phyloP scores from a whole-genome alignment of 37 sponge, comb jelly and placozoan species.

The Mnemiopsis leidyi region DNA sequence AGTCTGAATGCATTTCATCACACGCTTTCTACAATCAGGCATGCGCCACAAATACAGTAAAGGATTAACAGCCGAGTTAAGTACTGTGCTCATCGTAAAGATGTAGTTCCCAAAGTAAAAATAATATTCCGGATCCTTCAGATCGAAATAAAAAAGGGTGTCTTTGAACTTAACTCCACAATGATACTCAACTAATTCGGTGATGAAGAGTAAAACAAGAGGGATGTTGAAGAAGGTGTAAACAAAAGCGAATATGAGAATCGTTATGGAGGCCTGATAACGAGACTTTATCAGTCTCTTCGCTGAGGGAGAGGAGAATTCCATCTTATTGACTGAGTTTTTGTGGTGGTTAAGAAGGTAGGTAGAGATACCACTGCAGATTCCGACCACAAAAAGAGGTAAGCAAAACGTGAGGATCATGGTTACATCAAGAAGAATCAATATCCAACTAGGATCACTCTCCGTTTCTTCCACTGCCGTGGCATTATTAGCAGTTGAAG shows the following conservation, averaged over 20 bases:
- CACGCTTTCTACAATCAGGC: neutral
- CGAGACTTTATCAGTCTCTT: neutral
- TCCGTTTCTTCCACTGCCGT: neutral
- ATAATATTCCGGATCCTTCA: neutral
- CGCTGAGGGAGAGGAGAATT: neutral
- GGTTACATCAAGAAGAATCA: neutral
- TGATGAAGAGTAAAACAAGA: neutral
- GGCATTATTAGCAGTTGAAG: neutral
- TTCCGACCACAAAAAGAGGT: neutral
- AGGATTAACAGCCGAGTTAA: slow-evolving; percentile 2
- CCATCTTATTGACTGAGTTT: neutral
- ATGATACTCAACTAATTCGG: neutral
- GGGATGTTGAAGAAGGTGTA: neutral
- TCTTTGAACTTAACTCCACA: neutral
- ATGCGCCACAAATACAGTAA: neutral
- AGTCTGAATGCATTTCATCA: neutral
- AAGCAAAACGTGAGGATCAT: neutral
- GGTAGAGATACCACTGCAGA: neutral
- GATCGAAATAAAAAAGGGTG: neutral
- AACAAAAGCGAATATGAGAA: neutral
- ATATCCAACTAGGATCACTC: neutral
- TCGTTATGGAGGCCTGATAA: neutral
- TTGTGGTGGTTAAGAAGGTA: neutral
- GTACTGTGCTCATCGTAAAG: neutral
- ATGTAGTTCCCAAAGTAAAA: neutral